Conservation (phyloP, 2,113 vertebrate genomes). For the Anarrhichthys ocellatus region DNA sequence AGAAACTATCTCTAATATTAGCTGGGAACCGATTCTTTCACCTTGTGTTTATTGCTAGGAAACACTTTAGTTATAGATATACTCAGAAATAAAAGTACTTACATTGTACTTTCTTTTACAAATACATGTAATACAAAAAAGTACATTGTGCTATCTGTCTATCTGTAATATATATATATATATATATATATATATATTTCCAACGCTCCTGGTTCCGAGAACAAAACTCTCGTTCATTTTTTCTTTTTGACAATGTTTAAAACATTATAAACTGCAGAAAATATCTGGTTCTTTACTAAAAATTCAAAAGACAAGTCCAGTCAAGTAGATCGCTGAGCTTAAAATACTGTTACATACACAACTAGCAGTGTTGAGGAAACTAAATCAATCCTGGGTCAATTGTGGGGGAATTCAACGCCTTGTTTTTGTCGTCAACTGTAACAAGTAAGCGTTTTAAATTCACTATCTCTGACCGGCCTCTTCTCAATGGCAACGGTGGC, state of each 20-base stretch:
- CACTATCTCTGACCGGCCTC: not conserved
- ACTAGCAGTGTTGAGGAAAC: not conserved
- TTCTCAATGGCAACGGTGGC: not conserved
- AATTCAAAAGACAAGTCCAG: not conserved
- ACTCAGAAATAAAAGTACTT: not conserved
- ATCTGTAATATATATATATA: not conserved
- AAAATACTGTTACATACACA: not conserved
- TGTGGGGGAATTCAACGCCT: not conserved
- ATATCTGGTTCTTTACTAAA: not conserved
- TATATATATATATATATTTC: not conserved
- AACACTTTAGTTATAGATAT: conserved; percentile 5
- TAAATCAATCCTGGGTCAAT: not conserved
- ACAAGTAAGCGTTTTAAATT: not conserved
- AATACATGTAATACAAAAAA: not conserved
- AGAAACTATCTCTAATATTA: not conserved
- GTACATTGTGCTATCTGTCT: not conserved
- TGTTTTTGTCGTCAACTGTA: not conserved
- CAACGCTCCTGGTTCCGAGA: not conserved
- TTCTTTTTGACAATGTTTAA: not conserved
- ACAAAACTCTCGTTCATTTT: not conserved
- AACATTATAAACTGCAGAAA: not conserved
- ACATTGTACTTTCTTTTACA: not conserved
- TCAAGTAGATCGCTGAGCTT: not conserved
- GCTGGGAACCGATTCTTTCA: conserved; percentile 15
- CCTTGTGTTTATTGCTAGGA: conserved; percentile 1